Evolutionary conservation across 2,888 invertebrate species (phyloP).

Genomic region (Andrena flavipes): DNA sequence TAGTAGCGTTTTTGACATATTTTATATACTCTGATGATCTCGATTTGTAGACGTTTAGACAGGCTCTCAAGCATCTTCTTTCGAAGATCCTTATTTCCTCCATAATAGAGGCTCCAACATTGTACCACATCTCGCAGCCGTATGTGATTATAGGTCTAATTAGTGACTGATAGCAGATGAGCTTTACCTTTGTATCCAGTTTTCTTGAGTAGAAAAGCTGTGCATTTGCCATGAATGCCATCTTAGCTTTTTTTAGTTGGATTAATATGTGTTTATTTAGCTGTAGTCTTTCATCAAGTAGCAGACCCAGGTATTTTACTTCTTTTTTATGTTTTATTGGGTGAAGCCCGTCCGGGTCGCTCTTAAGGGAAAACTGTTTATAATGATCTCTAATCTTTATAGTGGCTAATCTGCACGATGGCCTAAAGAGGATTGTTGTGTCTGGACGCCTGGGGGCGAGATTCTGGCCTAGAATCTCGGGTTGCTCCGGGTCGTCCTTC

Average conservation of each 20-base stretch:
- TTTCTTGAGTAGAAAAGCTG: neutral
- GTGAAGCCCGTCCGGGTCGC: neutral
- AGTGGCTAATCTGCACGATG: neutral
- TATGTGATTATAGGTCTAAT: neutral
- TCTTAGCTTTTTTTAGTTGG: neutral
- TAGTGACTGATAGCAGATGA: constrained; percentile 6
- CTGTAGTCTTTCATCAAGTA: neutral
- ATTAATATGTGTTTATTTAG: neutral
- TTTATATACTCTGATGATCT: neutral
- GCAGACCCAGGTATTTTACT: constrained; percentile 5
- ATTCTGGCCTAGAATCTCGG: too few relatives aligned
- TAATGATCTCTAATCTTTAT: neutral
- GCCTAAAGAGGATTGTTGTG: too few relatives aligned
- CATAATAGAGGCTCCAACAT: constrained; percentile 1
- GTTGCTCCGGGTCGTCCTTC: too few relatives aligned
- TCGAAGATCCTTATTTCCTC: neutral
- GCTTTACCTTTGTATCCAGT: neutral
- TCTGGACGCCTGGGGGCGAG: too few relatives aligned
- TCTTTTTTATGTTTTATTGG: neutral
- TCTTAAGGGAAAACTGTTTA: neutral
- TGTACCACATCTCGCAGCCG: constrained; percentile 46
- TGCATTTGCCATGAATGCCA: neutral
- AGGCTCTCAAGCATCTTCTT: constrained; percentile 21
- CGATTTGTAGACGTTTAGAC: neutral
- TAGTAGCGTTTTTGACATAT: neutral